Evolutionary conservation across 30 jellyfish, hydroid and myxozoan species (phyloP).

Genomic region (Turritopsis dohrnii): DNA sequence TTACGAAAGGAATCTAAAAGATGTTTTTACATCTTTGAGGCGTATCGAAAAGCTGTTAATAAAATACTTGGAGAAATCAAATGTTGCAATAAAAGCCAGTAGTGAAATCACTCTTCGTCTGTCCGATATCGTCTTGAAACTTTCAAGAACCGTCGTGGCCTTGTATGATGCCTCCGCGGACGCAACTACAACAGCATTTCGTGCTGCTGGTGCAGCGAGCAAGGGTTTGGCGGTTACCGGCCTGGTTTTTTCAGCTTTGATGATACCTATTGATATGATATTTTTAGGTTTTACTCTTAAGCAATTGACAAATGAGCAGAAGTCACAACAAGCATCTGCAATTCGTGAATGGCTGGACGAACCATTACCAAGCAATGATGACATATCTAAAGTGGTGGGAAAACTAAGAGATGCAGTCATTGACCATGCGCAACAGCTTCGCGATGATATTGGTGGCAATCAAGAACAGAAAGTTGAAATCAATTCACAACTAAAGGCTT

Average conservation of each 20-base stretch:
- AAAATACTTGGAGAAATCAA: not conserved
- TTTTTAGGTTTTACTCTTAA: not conserved
- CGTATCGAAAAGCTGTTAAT: not conserved
- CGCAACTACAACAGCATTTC: not conserved
- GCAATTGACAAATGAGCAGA: not conserved
- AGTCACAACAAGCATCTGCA: not conserved
- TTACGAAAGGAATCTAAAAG: not conserved
- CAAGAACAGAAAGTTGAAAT: no score
- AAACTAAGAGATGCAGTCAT: not conserved
- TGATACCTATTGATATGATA: slow-evolving; percentile 15
- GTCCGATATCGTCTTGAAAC: not conserved
- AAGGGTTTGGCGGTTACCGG: slow-evolving; percentile 9
- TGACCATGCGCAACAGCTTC: no score
- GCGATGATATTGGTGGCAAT: no score
- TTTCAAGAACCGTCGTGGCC: not conserved
- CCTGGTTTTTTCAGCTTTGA: not conserved
- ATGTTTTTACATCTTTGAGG: not conserved
- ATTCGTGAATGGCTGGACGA: slow-evolving; percentile 6
- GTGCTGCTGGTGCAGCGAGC: slow-evolving; percentile 11
- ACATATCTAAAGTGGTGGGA: not conserved
- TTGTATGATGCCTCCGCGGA: not conserved
- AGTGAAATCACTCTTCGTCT: not conserved
- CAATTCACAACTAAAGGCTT: no score
- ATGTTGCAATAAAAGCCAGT: no score
- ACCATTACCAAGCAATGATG: not conserved